Base-by-base conservation (phyloP, 2,113 vertebrate genomes). In the Mandrillus leucophaeus region DNA sequence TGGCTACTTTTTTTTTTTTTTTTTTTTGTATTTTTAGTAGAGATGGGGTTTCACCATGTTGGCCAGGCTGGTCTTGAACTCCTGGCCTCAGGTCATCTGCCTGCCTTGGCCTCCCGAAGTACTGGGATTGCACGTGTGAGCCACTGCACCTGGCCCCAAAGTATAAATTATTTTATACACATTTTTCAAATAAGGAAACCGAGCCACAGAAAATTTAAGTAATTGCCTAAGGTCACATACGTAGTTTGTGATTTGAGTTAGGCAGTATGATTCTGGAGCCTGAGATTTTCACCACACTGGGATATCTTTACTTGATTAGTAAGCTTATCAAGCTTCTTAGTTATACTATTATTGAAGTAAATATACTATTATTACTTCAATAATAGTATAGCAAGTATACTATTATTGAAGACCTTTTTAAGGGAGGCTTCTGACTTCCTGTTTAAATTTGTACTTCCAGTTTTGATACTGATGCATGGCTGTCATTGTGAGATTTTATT, bases 171-270 rank as follows among this genome's bases (percentile, higher is more conserved):
- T 78, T 91, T 96, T 95, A 73, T 57, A 55, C 3, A 22, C 3
- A 57, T 52, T 79, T 96, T 90, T 78, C n/a, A 88, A 78, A 64
- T 38, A 80, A 97, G 78, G 66, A 96, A 81, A 88, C 23, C 9
- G 75, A 94, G 48, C n/a, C 17, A 78, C 70, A 80, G 68, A 83
- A 64, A 76, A 95, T 81, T 18, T 78, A 90, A 59, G 57, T 43
- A 79, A 90, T 14, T 79, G 3, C 4, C 38, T n/a, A 93, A 85
- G n/a, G 61, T 59, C 43, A 32, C 3, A 50, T 38, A 72, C 2
- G 61, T 52, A 45, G 23, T 48, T 92, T 94, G 16, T 55, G 59
- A 80, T 50, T 78, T 94, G 88, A 92, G 66, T 7, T 8, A 73
- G 70, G 17, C 14, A 27, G 8, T 92, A 32, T 94, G 57, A 75